These are phyloP conservation scores for Drosophila sp. DNA, from an alignment of 1,140 invertebrate genomes.

Conservation along the genomic window DNA sequence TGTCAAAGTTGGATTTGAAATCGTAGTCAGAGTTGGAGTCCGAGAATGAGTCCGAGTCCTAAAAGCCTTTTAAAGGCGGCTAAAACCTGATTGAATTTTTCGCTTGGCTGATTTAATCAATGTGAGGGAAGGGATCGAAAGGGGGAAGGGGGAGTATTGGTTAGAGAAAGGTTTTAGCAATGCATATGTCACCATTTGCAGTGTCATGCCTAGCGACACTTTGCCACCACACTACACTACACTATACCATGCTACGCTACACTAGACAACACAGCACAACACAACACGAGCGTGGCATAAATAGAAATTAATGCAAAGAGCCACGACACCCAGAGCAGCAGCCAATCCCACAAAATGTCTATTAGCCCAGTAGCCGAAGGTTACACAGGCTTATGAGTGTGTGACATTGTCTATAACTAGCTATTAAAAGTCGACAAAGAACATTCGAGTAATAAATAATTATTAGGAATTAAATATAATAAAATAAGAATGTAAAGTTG, in stretches of 20 bases:
- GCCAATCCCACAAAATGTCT: conserved; percentile 14
- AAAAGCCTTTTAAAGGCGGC: conserved; percentile 15
- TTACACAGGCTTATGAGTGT: too few relatives aligned
- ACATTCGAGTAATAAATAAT: too few relatives aligned
- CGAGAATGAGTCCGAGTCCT: background rate
- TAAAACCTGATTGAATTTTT: conserved; percentile 50
- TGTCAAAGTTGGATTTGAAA: background rate
- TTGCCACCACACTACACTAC: conserved; percentile 13
- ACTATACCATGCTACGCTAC: conserved; percentile 3
- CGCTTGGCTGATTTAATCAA: conserved; percentile 46
- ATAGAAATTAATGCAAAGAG: conserved; percentile 51
- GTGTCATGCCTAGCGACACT: conserved; percentile 47
- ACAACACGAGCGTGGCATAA: conserved; percentile 21
- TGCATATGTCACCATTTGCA: conserved; percentile 54
- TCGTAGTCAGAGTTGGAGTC: background rate
- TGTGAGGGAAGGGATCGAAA: background rate
- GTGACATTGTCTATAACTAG: too few relatives aligned
- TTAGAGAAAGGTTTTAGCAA: conserved; percentile 35
- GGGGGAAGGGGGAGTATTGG: background rate
- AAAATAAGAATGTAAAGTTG: too few relatives aligned
- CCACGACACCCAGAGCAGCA: conserved; percentile 14
- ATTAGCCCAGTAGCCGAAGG: background rate
- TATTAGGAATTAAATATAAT: too few relatives aligned
- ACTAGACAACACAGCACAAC: conserved; percentile 4
- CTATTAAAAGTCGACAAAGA: too few relatives aligned